Evolutionary conservation across 2,888 invertebrate genomes (phyloP).

Genomic region (Cataglyphis altisquamis): DNA sequence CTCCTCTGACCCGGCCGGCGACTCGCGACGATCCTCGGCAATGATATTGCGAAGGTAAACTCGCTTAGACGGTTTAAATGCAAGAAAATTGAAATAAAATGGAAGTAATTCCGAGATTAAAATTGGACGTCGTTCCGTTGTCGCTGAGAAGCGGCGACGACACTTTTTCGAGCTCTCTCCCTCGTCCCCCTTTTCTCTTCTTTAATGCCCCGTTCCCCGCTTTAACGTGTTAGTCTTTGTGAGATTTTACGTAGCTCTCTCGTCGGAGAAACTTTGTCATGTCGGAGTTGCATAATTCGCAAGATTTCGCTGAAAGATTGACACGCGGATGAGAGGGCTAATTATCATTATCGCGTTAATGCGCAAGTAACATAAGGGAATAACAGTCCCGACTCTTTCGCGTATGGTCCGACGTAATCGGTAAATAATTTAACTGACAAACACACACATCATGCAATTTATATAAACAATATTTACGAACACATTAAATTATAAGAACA

Average conservation of each 20-base stretch:
- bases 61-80: conserved; percentile 83
- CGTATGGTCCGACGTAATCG: conserved; percentile 12
- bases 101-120: conserved; percentile 82
- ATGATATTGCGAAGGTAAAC: conserved; percentile 84
- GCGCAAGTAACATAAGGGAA: conserved; percentile 42
- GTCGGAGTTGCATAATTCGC: conserved; percentile 48
- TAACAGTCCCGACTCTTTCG: conserved; percentile 44
- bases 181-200: neutral
- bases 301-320: conserved; percentile 49
- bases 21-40: conserved; percentile 74
- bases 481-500: neutral
- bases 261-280: conserved; percentile 39
- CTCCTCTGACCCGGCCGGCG: conserved; percentile 49
- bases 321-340: conserved; percentile 51
- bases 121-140: conserved; percentile 76
- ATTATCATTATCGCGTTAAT: conserved; percentile 52
- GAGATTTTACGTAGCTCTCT: conserved; percentile 46
- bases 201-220: neutral
- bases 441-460: neutral
- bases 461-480: too few relatives aligned
- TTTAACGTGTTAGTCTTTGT: conserved; percentile 25
- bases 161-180: conserved; percentile 43
- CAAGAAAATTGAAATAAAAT: conserved; percentile 82
- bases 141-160: conserved; percentile 55
- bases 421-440: neutral